Evolutionary conservation across 2,888 invertebrate species (phyloP).

Genomic region (Strigamia transsilvanica): DNA sequence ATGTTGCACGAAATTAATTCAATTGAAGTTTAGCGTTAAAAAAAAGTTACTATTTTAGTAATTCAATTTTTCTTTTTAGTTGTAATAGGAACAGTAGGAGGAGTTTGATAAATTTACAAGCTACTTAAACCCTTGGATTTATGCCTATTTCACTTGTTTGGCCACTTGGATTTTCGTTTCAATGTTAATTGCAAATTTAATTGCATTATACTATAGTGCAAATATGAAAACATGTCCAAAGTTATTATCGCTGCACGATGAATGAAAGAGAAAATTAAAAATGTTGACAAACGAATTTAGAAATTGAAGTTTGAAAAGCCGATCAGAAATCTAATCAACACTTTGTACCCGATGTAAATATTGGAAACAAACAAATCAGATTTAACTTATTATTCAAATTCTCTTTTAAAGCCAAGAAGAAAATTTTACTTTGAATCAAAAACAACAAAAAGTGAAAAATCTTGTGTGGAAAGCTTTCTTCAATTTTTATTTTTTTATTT

Average conservation of each 20-base stretch:
- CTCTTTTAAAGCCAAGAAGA: too few species aligned
- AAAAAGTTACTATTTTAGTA: background rate
- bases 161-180: constrained; percentile 39
- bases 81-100: background rate
- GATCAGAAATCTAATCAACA: background rate
- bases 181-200: constrained; percentile 40
- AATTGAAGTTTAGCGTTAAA: background rate
- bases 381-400: too few species aligned
- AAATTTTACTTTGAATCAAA: too few species aligned
- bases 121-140: constrained; percentile 17
- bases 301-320: constrained; percentile 7
- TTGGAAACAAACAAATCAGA: background rate
- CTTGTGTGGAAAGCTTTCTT: too few species aligned
- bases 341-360: background rate
- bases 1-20: background rate
- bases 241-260: background rate
- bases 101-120: background rate
- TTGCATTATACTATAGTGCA: background rate
- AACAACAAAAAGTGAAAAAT: too few species aligned
- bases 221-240: constrained; percentile 36
- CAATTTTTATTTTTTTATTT: too few species aligned
- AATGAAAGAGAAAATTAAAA: constrained; percentile 7
- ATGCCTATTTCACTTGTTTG: constrained; percentile 12
- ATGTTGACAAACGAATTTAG: background rate
- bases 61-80: constrained; percentile 27